Evolutionary conservation across 2,888 invertebrate genomes (phyloP).

Genomic region (Dasypogon diadema): DNA sequence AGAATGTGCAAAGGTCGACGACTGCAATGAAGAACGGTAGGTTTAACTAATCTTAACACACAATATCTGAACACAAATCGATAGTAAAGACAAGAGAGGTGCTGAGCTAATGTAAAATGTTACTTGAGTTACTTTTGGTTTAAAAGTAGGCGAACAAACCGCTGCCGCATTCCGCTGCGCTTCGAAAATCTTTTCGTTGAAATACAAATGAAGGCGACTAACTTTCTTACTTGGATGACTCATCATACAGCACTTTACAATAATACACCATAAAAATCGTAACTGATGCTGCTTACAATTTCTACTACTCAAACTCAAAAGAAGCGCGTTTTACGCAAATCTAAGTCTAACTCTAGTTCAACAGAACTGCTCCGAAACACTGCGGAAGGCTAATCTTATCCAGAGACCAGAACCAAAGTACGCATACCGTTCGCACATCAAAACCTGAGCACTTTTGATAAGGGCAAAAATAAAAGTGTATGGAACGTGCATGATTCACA

Average conservation of each 20-base stretch:
- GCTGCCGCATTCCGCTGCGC: slow-evolving; percentile 11
- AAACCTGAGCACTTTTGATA: slow-evolving; percentile 36
- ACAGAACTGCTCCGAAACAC: neutral
- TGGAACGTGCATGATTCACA: slow-evolving; percentile 23
- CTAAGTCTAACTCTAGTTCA: too few species aligned
- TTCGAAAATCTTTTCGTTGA: slow-evolving; percentile 35
- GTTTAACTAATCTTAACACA: too few species aligned
- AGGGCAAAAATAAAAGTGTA: slow-evolving; percentile 32
- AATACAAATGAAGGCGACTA: slow-evolving; percentile 31
- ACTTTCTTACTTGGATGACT: slow-evolving; percentile 19
- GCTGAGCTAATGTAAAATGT: too few species aligned
- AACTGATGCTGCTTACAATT: neutral
- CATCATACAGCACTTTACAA: neutral
- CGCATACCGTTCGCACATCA: slow-evolving; percentile 27
- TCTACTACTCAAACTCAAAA: neutral
- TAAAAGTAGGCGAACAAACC: neutral
- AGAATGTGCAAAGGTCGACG: too few species aligned
- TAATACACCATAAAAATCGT: too few species aligned
- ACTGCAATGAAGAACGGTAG: too few species aligned
- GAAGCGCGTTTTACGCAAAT: too few species aligned
- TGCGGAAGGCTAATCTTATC: slow-evolving; percentile 9
- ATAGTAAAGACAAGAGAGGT: too few species aligned
- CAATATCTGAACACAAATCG: too few species aligned
- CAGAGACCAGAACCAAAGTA: neutral
- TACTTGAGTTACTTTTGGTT: slow-evolving; percentile 9